Evolutionary conservation across 2,113 vertebrate genomes (phyloP).

Genomic region (Melanocharis versteri): DNA sequence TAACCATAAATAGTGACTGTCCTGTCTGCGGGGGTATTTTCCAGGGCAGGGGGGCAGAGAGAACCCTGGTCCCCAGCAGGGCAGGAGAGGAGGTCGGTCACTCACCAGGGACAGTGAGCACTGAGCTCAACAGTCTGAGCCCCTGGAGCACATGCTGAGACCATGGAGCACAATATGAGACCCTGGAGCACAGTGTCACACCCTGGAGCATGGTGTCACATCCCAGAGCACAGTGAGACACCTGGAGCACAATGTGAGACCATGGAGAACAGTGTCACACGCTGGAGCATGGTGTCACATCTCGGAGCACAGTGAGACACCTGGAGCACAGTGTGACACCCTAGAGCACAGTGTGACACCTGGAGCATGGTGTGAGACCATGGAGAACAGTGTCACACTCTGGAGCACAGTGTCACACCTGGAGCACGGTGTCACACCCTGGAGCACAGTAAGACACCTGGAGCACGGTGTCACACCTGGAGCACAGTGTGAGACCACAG

Average conservation of each 20-base stretch:
- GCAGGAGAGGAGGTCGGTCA: not conserved
- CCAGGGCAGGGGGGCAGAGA: not conserved
- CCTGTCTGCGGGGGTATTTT: not conserved
- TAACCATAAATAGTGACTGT: not conserved
- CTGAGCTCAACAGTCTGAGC: not conserved
- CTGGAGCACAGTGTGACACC: rapidly evolving
- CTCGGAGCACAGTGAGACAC: not conserved
- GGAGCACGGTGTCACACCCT: not conserved
- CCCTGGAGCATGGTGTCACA: not conserved
- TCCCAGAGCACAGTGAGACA: not conserved
- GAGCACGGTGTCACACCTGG: no score
- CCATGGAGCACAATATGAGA: not conserved
- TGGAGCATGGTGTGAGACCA: rapidly evolving
- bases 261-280: rapidly evolving
- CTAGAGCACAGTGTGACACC: not conserved
- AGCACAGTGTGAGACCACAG: no score
- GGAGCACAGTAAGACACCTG: not conserved
- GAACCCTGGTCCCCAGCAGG: not conserved
- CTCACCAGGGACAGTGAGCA: not conserved
- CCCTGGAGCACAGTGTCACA: rapidly evolving
- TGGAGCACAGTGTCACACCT: not conserved
- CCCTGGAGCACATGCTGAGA: not conserved
- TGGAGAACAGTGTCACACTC: not conserved
- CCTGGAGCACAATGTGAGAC: not conserved
- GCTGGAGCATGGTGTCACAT: rapidly evolving